Base-by-base conservation (phyloP, 2,797 vertebrate species). In the Channallabes apus region DNA sequence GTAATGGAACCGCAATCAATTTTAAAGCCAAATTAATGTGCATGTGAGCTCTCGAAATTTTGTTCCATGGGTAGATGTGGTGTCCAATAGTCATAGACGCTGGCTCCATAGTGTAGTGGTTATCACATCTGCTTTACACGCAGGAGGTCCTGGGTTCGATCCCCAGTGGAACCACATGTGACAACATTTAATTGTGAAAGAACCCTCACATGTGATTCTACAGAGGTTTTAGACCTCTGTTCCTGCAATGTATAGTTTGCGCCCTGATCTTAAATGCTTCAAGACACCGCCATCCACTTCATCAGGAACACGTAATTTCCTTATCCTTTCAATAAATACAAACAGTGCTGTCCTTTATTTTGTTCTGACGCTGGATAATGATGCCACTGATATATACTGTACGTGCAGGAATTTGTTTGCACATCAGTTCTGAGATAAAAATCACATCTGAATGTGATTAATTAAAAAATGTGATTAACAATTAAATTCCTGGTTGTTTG, bases 101-200 rank as follows among this genome's bases (percentile, higher is more conserved):
- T 24, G 94, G 94, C 94, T 95, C 94, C 94, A 95, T 95, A 94
- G 95, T 95, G 95, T 96, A 95, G 94, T 90, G 95, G 95, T 95
- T 94, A 95, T 96, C 95, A 95, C 94, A 94, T 96, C 95, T 96
- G 94, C 94, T 95, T 96, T 95, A 95, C 94, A 95, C 93, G 93
- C 94, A 95, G 95, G 95, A 95, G 93, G 94, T 95, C 94, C 94
- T 95, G 94, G 94, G 94, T 95, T 95, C 93, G 92, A 95, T 92
- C 94, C 95, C 94, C 95, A 95, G 95, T 95, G 93, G 64, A 67
- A 61, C 59, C 22, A 61, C 46, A 51, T 12, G 46, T 51, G 46
- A 3, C 46, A 51, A 51, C 11, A 12, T 12, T 51, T 11, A 51
- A 51, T 51, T 51, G 12, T n/a, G 32, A 38, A 79, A 62, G 17